These are phyloP conservation scores for Patella pellucida DNA, from an alignment of 2,888 invertebrate species.

Conservation along the genomic window DNA sequence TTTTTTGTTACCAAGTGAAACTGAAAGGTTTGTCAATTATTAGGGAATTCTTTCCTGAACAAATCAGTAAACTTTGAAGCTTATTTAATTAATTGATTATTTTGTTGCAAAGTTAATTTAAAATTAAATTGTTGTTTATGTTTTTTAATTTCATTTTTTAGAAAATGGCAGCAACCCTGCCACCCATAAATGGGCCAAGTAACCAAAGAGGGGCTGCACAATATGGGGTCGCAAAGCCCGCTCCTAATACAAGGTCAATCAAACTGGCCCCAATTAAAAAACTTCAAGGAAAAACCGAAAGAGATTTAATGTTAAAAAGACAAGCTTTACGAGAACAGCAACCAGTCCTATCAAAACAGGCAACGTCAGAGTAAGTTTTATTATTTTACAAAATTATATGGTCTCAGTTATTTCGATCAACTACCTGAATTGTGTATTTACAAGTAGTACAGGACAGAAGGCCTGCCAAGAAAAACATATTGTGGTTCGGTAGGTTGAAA, in stretches of 20 bases:
- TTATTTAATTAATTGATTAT: too few relatives aligned
- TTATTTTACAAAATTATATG: neutral
- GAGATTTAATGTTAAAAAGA: constrained; percentile 42
- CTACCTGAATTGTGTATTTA: too few relatives aligned
- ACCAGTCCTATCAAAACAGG: constrained; percentile 54
- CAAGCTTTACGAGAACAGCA: constrained; percentile 49
- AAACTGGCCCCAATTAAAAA: constrained; percentile 48
- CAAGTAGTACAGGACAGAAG: too few relatives aligned
- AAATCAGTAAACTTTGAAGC: too few relatives aligned
- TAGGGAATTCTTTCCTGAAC: too few relatives aligned
- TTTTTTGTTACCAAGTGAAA: too few relatives aligned
- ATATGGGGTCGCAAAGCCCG: constrained; percentile 18
- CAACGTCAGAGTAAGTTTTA: constrained; percentile 59
- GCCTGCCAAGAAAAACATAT: too few relatives aligned
- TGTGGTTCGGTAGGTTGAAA: too few relatives aligned
- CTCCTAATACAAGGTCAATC: constrained; percentile 41
- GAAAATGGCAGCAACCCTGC: constrained; percentile 59
- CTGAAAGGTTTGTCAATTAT: too few relatives aligned
- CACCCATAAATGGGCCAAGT: constrained; percentile 51
- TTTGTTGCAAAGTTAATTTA: too few relatives aligned
- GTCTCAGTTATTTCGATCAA: too few relatives aligned
- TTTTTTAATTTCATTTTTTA: constrained; percentile 8
- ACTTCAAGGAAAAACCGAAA: constrained; percentile 44
- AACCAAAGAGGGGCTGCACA: constrained; percentile 5
- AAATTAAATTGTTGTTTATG: neutral